Percentiles rank a stretch among this genome's conserved stretches.
phyloP scores from a whole-genome alignment of 1,140 invertebrate genomes.

The Drosophila mauritiana region DNA sequence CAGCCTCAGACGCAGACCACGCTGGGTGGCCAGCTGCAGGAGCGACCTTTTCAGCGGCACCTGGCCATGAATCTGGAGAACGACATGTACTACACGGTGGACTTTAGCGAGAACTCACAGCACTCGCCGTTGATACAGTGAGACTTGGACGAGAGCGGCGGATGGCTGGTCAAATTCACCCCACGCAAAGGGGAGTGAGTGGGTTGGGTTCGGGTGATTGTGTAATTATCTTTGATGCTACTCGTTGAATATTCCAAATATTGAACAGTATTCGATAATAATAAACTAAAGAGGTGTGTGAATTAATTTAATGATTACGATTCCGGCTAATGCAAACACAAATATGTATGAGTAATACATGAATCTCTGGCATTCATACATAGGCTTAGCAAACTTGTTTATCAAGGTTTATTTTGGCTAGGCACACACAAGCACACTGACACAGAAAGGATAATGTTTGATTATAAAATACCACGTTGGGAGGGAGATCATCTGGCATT shows the following conservation, averaged over 20 bases:
- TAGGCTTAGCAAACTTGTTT: constrained; percentile 65
- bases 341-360: constrained; percentile 60
- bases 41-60: constrained; percentile 84
- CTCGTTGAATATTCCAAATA: constrained; percentile 78
- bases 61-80: constrained; percentile 86
- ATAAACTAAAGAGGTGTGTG: constrained; percentile 32
- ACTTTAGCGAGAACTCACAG: constrained; percentile 89
- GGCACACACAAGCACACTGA: constrained; percentile 23
- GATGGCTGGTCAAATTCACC: constrained; percentile 83
- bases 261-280: constrained; percentile 75
- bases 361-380: constrained; percentile 61
- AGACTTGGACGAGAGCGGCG: constrained; percentile 47
- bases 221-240: constrained; percentile 66
- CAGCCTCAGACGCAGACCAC: constrained; percentile 71
- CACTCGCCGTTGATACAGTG: constrained; percentile 89
- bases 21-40: constrained; percentile 74
- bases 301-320: constrained; percentile 64
- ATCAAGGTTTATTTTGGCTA: constrained; percentile 53
- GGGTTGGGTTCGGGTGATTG: constrained; percentile 19
- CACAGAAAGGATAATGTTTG: constrained; percentile 47
- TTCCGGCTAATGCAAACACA: constrained; percentile 49
- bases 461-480: constrained; percentile 34
- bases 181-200: constrained; percentile 55
- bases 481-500: constrained; percentile 23
- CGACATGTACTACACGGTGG: constrained; percentile 90